Conservation (phyloP, 2,113 vertebrate species). For the Phyllostomus hastatus region DNA sequence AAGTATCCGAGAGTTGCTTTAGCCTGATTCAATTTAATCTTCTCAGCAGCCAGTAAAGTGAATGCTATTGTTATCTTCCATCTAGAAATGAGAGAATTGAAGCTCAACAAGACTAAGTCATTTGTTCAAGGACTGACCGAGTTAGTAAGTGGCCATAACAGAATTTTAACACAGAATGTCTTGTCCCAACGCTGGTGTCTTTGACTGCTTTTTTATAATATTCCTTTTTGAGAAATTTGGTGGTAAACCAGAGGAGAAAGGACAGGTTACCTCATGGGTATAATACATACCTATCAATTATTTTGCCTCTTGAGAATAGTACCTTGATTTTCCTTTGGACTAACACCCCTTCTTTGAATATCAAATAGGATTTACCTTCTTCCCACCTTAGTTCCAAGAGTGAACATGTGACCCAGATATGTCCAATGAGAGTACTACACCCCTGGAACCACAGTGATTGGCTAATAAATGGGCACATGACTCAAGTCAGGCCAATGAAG, state of each 20-base stretch:
- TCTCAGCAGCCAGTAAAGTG: neutral
- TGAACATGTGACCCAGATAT: neutral
- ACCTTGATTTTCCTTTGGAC: neutral
- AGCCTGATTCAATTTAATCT: neutral
- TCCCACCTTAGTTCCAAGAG: neutral
- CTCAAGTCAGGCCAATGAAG: neutral
- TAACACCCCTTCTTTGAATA: neutral
- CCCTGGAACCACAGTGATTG: neutral
- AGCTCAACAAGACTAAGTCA: neutral
- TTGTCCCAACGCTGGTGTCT: neutral
- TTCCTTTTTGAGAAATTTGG: neutral
- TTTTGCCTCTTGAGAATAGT: neutral
- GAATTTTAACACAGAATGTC: constrained; percentile 13
- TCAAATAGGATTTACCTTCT: neutral
- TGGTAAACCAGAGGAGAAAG: neutral
- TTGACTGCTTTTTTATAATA: neutral
- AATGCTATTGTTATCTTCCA: neutral
- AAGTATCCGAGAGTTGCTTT: neutral
- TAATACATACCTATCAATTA: neutral
- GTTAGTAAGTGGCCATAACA: neutral
- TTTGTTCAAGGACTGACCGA: neutral
- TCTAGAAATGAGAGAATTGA: neutral
- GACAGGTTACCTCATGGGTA: neutral
- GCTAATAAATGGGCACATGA: neutral
- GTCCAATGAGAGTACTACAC: neutral